phyloP scores from a whole-genome alignment of 2,113 vertebrate genomes.

The Silurus meridionalis region DNA sequence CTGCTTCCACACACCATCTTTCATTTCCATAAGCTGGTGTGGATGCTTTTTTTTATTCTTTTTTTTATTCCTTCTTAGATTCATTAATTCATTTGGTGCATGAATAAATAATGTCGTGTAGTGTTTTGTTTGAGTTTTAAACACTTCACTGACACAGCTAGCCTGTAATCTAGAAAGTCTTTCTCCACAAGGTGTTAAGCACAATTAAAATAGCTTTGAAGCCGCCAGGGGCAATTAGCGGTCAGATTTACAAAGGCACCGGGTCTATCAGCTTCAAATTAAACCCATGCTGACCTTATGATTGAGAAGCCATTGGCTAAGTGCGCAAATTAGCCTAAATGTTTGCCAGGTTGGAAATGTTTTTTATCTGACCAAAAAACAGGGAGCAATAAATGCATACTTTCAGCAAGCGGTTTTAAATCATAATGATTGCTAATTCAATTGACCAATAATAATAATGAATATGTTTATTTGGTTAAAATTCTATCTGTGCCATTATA shows the following conservation, averaged over 20 bases:
- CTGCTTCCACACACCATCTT: neutral
- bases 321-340: conserved; percentile 27
- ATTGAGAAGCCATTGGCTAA: conserved; percentile 31
- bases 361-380: conserved; percentile 14
- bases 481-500: conserved; percentile 28
- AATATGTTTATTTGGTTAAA: conserved; percentile 24
- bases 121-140: conserved; percentile 34
- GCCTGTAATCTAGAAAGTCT: conserved; percentile 42
- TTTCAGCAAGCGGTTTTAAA: conserved; percentile 16
- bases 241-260: conserved; percentile 25
- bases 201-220: conserved; percentile 47
- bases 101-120: conserved; percentile 31
- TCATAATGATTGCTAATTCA: conserved; percentile 22
- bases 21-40: neutral
- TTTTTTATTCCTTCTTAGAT: neutral
- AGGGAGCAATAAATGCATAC: neutral
- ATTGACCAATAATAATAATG: conserved; percentile 29
- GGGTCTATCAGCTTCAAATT: conserved; percentile 36
- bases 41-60: neutral
- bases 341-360: neutral
- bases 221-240: conserved; percentile 37
- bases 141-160: conserved; percentile 38
- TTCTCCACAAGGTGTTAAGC: conserved; percentile 37
- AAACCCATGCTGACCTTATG: conserved; percentile 33
- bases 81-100: conserved; percentile 3